Evolutionary conservation across 1,140 invertebrate genomes (phyloP), one percentile per base, ranked within the genome.

Genomic region (Anoplolepis gracilipes): DNA sequence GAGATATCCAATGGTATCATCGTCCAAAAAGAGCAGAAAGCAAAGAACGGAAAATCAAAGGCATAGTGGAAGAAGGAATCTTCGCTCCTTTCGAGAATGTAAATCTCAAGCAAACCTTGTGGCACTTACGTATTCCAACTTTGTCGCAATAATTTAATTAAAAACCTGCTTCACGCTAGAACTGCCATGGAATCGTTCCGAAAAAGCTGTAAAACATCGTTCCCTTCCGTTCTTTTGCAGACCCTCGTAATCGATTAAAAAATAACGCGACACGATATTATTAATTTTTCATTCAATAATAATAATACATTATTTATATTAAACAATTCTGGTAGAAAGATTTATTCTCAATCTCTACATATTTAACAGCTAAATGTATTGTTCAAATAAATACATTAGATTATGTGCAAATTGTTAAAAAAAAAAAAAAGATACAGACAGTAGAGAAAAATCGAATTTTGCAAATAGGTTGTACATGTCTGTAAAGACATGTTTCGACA

Each of bases 101-200:
- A 67, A 30, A 78, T 67, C 10, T 78, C 62, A 1, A 67, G 57
- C 30, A 67, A 67, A 78, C 2, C 61, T 78, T 22, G 30, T 25
- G 8, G 7, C 61, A 25, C 42, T 78, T 67, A 53, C 13, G 30
- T 78, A 78, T 78, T 53, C 61, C 36, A 61, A 8, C 22, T 76
- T 76, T 77, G 7, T 65, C 61, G n/a, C n/a, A 13, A 67, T 64
- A 77, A 78, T 78, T 78, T 78, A 78, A 78, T 78, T 67, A 78
- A 78, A 67, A 78, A 39, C 1, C n/a, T 65, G 28, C 13, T 78
- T 78, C 67, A 78, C n/a, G 16, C 8, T 0, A 49, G 30, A 67
- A 65, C 61, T 78, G 59, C 42, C 30, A 19, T 25, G 33, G 25
- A 67, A 78, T 78, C n/a, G 10, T 78, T 65, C 59, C n/a, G 5